These are phyloP conservation scores for Chlorops oryzae DNA, from an alignment of 1,140 invertebrate genomes.

Conservation along the genomic window DNA sequence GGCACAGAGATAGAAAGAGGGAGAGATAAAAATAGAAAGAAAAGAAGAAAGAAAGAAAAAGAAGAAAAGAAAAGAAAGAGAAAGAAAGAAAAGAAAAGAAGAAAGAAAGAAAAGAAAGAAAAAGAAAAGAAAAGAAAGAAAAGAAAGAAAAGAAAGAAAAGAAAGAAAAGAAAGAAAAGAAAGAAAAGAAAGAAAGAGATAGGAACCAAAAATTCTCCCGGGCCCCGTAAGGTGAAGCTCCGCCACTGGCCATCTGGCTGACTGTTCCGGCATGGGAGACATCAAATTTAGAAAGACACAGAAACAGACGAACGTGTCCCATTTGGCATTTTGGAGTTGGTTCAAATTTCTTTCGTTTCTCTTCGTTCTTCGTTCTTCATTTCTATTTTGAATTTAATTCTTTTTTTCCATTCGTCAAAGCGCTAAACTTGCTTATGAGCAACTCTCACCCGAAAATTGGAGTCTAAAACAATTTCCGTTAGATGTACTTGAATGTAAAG, in stretches of 20 bases:
- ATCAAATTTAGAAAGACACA: too few species aligned
- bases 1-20: background rate
- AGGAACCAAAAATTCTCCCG: too few species aligned
- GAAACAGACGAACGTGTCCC: constrained; percentile 12
- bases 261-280: constrained; percentile 27
- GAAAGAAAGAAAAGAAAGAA: background rate
- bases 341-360: constrained; percentile 12
- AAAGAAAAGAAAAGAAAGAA: background rate
- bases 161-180: constrained; percentile 11
- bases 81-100: background rate
- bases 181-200: background rate
- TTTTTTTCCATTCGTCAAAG: too few species aligned
- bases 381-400: too few species aligned
- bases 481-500: background rate
- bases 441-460: background rate
- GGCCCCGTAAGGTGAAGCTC: too few species aligned
- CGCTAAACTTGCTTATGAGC: constrained; percentile 14
- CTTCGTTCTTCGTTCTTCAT: too few species aligned
- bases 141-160: constrained; percentile 15
- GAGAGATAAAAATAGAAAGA: background rate
- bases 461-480: constrained; percentile 6
- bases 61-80: background rate
- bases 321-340: background rate
- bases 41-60: background rate
- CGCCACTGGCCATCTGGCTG: constrained; percentile 16